Evolutionary conservation across 30 jellyfish, hydroid and myxozoan genomes (phyloP), one percentile per base, ranked within the genome.

Genomic region (Nemopilema nomurai): DNA sequence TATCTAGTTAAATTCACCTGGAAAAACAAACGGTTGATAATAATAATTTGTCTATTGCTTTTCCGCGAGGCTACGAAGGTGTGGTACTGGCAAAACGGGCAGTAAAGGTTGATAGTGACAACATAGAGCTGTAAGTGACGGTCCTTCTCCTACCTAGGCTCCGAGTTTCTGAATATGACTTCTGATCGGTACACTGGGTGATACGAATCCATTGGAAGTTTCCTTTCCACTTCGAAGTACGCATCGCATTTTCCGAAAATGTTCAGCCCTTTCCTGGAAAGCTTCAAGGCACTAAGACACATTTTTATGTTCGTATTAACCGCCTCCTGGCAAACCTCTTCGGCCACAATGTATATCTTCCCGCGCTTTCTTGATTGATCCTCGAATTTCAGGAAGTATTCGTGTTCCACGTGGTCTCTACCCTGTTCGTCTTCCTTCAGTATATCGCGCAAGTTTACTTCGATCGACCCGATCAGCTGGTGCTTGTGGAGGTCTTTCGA

Each of bases 131-230:
- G 57, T 6, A 6, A 41, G 6, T 41, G 57, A 41, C 13, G 57
- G 13, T 41, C 13, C 13, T 41, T 41, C 13, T 28, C 95, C 49
- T 68, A 80, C 95, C 95, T 86, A 0, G 97, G 97, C 28, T 90
- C 89, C 52, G 80, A 28, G 68, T 77, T 84, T 73, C 90, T 83
- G 85, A 84, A 76, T n/a, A 90, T 76, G 67, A 90, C 88, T 84
- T 90, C 97, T 53, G 95, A 83, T 9, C 97, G 89, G 67, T 90
- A 90, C 29, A 90, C 89, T 1, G 97, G 97, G 52, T 90, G 97
- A 31, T 76, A 84, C 29, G 51, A 57, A 9, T 69, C 89, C 29
- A 69, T 86, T 31, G 66, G 32, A 17, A 84, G 72, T 66, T 69
- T 80, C 22, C 97, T 81, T 41, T 79, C 89, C 29, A 90, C 24